These are phyloP conservation scores for Chrysochloris asiatica DNA, from an alignment of 2,113 vertebrate genomes.

Conservation along the genomic window DNA sequence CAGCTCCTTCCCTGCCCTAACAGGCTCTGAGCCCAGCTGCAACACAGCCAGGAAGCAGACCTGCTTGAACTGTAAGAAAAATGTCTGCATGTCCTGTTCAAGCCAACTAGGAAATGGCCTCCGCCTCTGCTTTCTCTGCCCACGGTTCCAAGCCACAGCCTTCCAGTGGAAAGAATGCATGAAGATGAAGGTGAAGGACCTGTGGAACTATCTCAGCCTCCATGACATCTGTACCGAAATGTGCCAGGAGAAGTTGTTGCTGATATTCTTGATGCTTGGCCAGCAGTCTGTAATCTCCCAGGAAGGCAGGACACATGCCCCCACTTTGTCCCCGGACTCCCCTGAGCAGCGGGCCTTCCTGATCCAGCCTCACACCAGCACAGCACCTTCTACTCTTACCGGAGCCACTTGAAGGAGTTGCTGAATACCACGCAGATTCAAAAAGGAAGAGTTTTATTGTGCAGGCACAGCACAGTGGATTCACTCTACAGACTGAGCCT, in stretches of 20 bases:
- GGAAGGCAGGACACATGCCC: conserved; percentile 78
- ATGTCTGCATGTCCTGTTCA: conserved; percentile 89
- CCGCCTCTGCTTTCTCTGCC: conserved; percentile 93
- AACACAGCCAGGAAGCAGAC: conserved; percentile 87
- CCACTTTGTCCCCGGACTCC: conserved; percentile 55
- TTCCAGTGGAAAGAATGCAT: conserved; percentile 93
- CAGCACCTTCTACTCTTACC: conserved; percentile 78
- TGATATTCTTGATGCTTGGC: conserved; percentile 93
- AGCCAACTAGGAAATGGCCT: conserved; percentile 86
- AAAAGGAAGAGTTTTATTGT: no score
- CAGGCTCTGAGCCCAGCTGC: conserved; percentile 86
- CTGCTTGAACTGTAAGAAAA: conserved; percentile 95
- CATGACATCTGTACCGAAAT: conserved; percentile 92
- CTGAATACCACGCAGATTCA: no score
- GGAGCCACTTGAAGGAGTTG: no score
- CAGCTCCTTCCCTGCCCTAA: conserved; percentile 90
- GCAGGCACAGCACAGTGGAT: no score
- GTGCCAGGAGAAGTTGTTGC: conserved; percentile 97
- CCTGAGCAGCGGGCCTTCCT: conserved; percentile 80
- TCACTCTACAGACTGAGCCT: no score
- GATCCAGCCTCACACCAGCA: conserved; percentile 64
- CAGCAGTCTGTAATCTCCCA: conserved; percentile 85
- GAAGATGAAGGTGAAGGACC: conserved; percentile 98
- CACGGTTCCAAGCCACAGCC: conserved; percentile 91
- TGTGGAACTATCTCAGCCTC: conserved; percentile 94